Conservation (phyloP, 2,888 invertebrate genomes). For the Catocala sponsa region DNA sequence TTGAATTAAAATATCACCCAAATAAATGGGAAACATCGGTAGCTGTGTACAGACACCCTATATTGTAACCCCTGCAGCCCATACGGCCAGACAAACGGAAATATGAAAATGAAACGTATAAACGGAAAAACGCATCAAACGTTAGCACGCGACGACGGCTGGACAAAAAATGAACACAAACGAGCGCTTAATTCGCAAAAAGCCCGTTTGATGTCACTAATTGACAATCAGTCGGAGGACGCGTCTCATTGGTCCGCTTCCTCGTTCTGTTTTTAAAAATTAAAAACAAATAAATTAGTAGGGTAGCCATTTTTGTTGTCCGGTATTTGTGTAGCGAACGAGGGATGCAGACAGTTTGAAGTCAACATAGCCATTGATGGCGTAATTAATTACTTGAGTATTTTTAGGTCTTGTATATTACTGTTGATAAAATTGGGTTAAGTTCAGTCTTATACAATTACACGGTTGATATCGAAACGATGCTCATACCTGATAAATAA, state of each 20-base stretch:
- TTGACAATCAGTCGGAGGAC: constrained; percentile 87
- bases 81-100: constrained; percentile 82
- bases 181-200: constrained; percentile 87
- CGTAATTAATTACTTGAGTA: constrained; percentile 10
- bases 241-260: constrained; percentile 85
- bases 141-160: constrained; percentile 70
- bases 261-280: constrained; percentile 85
- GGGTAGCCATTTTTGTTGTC: constrained; percentile 71
- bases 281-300: constrained; percentile 85
- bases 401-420: background rate
- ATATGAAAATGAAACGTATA: constrained; percentile 86
- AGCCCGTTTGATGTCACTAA: constrained; percentile 88
- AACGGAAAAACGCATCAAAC: constrained; percentile 85
- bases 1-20: constrained; percentile 72
- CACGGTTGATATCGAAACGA: too few species aligned
- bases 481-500: too few species aligned
- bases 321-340: constrained; percentile 45
- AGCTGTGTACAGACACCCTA: constrained; percentile 42
- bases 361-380: constrained; percentile 13
- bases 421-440: too few species aligned
- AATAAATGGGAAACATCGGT: constrained; percentile 61
- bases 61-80: constrained; percentile 70
- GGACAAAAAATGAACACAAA: constrained; percentile 86
- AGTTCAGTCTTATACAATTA: too few species aligned
- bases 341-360: constrained; percentile 12